A percentile compares a stretch with the other conserved stretches of the same genome.
Conservation (phyloP, 2,113 vertebrate species). For the Eleginops maclovinus region DNA sequence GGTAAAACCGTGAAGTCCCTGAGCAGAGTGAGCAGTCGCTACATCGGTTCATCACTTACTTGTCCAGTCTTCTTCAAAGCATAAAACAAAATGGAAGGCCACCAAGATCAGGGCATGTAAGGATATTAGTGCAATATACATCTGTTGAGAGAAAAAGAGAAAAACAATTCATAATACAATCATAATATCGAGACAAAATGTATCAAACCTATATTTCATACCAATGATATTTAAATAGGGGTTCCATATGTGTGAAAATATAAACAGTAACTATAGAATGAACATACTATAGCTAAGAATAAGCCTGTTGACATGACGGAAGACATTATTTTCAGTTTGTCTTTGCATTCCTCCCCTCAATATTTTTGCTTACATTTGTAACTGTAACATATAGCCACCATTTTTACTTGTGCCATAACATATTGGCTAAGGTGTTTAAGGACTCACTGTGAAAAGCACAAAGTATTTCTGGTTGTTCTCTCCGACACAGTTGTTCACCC, state of each 20-base stretch:
- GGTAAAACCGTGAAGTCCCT: neutral
- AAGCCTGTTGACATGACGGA: neutral
- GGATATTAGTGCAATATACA: slow-evolving; percentile 99
- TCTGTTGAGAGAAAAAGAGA: slow-evolving; percentile 75
- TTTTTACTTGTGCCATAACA: too few species aligned
- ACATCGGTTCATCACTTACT: slow-evolving; percentile 85
- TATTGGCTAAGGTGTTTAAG: neutral
- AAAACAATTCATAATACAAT: neutral
- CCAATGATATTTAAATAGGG: too few species aligned
- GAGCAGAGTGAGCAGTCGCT: neutral
- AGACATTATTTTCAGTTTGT: neutral
- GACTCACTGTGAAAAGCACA: slow-evolving; percentile 98
- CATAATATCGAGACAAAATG: too few species aligned
- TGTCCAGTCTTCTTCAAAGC: slow-evolving; percentile 97
- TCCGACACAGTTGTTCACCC: slow-evolving; percentile 99
- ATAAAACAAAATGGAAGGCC: slow-evolving; percentile 95
- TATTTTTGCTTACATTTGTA: too few species aligned
- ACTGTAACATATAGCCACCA: neutral
- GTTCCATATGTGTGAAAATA: too few species aligned
- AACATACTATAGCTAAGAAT: too few species aligned
- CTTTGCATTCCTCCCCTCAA: too few species aligned
- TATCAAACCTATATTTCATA: too few species aligned
- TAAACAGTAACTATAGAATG: neutral
- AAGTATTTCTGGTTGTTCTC: slow-evolving; percentile 99
- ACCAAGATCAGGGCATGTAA: slow-evolving; percentile 94